These are phyloP conservation scores for Hydrozoanthus tunicans DNA, from an alignment of 64 coral and sea anemone genomes.

Conservation along the genomic window DNA sequence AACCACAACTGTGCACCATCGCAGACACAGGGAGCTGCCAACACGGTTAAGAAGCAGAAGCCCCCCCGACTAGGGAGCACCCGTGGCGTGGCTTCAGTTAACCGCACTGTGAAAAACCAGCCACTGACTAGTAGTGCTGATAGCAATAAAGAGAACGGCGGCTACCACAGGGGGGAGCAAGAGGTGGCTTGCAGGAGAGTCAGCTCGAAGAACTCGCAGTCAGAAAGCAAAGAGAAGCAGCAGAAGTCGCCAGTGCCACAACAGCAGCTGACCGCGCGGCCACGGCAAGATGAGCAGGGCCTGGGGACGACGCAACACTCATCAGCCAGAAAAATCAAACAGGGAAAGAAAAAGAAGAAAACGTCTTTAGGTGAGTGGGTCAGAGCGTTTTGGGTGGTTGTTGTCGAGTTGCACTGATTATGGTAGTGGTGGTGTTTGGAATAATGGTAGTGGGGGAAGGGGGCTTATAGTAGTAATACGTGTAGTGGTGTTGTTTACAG, in stretches of 20 bases:
- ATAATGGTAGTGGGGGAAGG: too few relatives aligned
- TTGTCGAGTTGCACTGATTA: background rate
- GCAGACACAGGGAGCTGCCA: conserved; percentile 1
- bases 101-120: background rate
- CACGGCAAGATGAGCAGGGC: background rate
- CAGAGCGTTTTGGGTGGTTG: background rate
- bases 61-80: background rate
- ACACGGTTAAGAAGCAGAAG: conserved; percentile 15
- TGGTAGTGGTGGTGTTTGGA: too few relatives aligned
- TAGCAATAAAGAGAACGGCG: conserved; percentile 43
- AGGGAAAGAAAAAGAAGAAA: conserved; percentile 56
- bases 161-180: conserved; percentile 7
- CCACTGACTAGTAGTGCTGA: background rate
- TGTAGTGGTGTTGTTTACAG: too few relatives aligned
- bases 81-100: background rate
- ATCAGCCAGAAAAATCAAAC: conserved; percentile 8
- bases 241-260: background rate
- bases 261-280: background rate
- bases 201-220: background rate
- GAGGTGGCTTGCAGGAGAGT: background rate
- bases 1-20: conserved; percentile 23
- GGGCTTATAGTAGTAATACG: too few relatives aligned
- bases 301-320: background rate
- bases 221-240: background rate
- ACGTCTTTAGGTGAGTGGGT: conserved; percentile 1